A percentile compares a stretch with the other conserved stretches of the same genome.
These are phyloP conservation scores for Vandiemenella viatica DNA, from an alignment of 2,888 invertebrate species.

Conservation along the genomic window DNA sequence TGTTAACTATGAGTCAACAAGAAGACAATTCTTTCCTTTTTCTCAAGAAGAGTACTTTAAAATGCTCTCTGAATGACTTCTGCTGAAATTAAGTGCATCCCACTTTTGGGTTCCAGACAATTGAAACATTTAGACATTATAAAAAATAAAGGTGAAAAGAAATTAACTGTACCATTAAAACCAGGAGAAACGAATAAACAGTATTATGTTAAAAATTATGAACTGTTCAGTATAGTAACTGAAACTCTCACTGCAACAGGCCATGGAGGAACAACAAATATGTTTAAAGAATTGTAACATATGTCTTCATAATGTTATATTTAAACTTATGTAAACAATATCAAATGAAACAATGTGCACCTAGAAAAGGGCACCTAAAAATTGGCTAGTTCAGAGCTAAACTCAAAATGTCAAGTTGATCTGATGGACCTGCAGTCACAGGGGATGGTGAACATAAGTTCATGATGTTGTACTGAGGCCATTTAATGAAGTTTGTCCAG, in stretches of 20 bases:
- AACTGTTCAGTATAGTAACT: conserved; percentile 20
- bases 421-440: conserved; percentile 25
- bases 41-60: conserved; percentile 16
- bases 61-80: conserved; percentile 17
- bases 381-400: not conserved
- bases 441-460: conserved; percentile 24
- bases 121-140: no score
- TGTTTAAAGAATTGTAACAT: conserved; percentile 21
- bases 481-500: conserved; percentile 27
- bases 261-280: conserved; percentile 21
- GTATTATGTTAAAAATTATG: conserved; percentile 21
- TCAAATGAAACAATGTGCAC: no score
- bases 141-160: conserved; percentile 19
- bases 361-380: no score
- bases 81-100: conserved; percentile 20
- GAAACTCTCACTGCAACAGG: conserved; percentile 21
- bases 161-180: conserved; percentile 20
- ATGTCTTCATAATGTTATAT: conserved; percentile 20
- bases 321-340: conserved; percentile 18
- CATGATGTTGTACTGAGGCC: conserved; percentile 26
- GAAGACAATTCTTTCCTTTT: not conserved
- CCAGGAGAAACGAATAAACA: conserved; percentile 19
- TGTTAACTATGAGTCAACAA: no score
- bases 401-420: conserved; percentile 24
- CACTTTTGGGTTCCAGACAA: conserved; percentile 18